A percentile compares a stretch with the other conserved stretches of the same genome.
Evolutionary conservation across 2,888 invertebrate genomes (phyloP).

Genomic region (Candidula unifasciata): DNA sequence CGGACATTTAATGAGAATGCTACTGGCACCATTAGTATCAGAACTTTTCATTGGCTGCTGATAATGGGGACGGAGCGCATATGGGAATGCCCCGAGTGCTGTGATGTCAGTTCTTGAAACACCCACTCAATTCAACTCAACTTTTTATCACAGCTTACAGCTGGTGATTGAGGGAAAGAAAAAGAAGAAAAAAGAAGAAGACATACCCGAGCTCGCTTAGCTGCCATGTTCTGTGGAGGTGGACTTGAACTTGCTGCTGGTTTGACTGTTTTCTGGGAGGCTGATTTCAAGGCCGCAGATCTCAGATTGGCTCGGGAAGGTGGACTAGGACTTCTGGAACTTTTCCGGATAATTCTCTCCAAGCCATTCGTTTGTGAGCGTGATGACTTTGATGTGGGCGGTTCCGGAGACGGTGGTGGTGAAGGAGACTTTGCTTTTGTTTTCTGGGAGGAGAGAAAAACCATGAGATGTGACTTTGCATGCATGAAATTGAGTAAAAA

Average conservation of each 20-base stretch:
- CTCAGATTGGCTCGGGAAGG: conserved; percentile 15
- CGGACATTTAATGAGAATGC: too few relatives aligned
- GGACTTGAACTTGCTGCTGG: conserved; percentile 43
- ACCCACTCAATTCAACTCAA: too few relatives aligned
- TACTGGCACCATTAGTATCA: too few relatives aligned
- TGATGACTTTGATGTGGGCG: conserved; percentile 40
- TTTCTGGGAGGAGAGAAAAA: conserved; percentile 36
- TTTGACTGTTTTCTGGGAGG: conserved; percentile 34
- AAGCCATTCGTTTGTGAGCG: conserved; percentile 21
- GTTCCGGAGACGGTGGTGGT: conserved; percentile 49
- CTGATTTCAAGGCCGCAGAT: conserved; percentile 35
- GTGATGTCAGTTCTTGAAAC: too few relatives aligned
- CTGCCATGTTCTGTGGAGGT: conserved; percentile 43
- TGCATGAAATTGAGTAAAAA: too few relatives aligned
- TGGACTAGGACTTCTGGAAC: conserved; percentile 42
- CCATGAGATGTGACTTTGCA: not conserved
- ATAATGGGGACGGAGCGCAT: too few relatives aligned
- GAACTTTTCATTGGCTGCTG: too few relatives aligned
- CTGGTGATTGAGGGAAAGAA: too few relatives aligned
- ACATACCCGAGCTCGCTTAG: not conserved
- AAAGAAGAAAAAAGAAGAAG: too few relatives aligned
- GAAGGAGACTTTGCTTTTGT: conserved; percentile 48
- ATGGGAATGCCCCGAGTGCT: too few relatives aligned
- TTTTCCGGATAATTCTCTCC: conserved; percentile 6
- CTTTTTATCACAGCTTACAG: too few relatives aligned